Percentiles rank a stretch among this genome's conserved stretches.
These are phyloP conservation scores for Acanthoscelides obtectus DNA, from an alignment of 2,888 invertebrate species.

Conservation along the genomic window DNA sequence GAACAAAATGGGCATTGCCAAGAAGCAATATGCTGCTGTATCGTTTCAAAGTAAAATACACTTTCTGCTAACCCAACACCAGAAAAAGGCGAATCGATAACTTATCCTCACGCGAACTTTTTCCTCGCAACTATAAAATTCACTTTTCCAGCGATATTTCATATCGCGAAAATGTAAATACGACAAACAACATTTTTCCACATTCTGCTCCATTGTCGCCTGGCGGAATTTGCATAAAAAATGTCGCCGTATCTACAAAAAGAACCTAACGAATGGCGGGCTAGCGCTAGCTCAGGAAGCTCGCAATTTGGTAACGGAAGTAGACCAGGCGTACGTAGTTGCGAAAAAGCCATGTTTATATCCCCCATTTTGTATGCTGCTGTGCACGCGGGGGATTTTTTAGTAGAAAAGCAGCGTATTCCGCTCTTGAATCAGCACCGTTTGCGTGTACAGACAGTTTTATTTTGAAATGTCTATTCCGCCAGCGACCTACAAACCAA, in stretches of 20 bases:
- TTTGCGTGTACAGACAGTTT: not conserved
- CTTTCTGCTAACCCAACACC: not conserved
- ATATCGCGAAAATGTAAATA: slow-evolving; percentile 5
- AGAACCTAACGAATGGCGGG: slow-evolving; percentile 3
- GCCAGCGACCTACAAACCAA: no score
- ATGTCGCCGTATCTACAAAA: slow-evolving; percentile 1
- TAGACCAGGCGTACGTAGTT: not conserved
- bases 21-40: not conserved
- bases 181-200: slow-evolving; percentile 4
- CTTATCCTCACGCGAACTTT: not conserved
- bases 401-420: not conserved
- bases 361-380: not conserved
- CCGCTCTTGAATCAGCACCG: not conserved
- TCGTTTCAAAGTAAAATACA: not conserved
- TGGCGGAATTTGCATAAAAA: slow-evolving; percentile 6
- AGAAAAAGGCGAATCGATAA: not conserved
- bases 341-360: not conserved
- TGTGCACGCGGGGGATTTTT: not conserved
- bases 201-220: slow-evolving; percentile 5
- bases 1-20: not conserved
- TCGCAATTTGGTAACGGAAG: not conserved
- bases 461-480: not conserved
- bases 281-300: not conserved
- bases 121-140: not conserved
- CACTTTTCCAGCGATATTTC: not conserved